phyloP scores from a whole-genome alignment of 2,888 invertebrate species.

The Apoderus coryli region DNA sequence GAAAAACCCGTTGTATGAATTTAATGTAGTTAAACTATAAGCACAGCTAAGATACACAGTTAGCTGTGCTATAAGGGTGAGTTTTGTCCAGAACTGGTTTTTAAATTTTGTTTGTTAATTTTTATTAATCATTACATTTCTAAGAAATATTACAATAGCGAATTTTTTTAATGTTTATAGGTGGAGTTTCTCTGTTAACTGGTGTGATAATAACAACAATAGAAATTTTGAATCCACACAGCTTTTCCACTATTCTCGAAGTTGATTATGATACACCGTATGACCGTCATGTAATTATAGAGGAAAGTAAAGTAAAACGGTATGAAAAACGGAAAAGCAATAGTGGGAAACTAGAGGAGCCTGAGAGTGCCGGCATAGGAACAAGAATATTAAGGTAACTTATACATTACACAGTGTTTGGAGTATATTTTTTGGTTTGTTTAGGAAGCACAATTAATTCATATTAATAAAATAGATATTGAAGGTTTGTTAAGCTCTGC shows the following conservation, averaged over 20 bases:
- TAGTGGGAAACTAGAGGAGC: slow-evolving; percentile 41
- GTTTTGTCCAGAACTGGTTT: too few species aligned
- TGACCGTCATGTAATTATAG: slow-evolving; percentile 81
- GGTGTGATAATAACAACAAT: slow-evolving; percentile 71
- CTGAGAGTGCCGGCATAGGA: slow-evolving; percentile 39
- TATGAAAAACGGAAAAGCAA: slow-evolving; percentile 43
- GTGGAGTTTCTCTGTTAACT: slow-evolving; percentile 59
- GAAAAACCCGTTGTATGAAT: too few species aligned
- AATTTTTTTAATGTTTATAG: slow-evolving; percentile 33
- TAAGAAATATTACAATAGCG: too few species aligned
- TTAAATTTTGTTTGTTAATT: too few species aligned
- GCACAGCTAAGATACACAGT: too few species aligned
- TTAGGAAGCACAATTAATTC: too few species aligned
- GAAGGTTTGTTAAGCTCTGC: too few species aligned
- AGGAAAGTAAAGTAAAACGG: slow-evolving; percentile 64
- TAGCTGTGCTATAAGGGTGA: too few species aligned
- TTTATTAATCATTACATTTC: too few species aligned
- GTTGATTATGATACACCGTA: slow-evolving; percentile 91
- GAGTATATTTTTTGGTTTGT: too few species aligned
- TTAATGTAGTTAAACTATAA: too few species aligned
- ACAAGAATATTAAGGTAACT: slow-evolving; percentile 53
- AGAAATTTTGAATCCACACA: slow-evolving; percentile 77
- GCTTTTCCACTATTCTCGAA: slow-evolving; percentile 80
- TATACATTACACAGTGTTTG: not conserved
- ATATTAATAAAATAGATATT: too few species aligned